Evolutionary conservation across 1,140 invertebrate genomes (phyloP).

Genomic region (Cotesia chilonis): DNA sequence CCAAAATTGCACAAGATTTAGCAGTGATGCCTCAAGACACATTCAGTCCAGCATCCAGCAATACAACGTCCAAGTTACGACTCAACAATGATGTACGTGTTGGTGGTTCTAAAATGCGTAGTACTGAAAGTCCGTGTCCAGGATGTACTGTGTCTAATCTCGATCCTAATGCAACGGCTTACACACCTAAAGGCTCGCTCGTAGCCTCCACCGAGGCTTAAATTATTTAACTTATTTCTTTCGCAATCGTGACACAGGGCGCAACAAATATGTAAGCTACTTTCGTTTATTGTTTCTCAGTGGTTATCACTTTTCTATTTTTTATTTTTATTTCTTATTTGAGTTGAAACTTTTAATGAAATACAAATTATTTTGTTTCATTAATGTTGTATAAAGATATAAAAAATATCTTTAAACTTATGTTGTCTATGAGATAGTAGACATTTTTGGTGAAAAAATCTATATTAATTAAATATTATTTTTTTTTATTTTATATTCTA

Average conservation of each 20-base stretch:
- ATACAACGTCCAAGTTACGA: slow-evolving; percentile 71
- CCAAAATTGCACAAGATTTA: slow-evolving; percentile 89
- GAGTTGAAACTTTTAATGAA: background rate
- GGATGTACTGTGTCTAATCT: slow-evolving; percentile 74
- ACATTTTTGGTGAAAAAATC: background rate
- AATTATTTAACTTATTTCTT: slow-evolving; percentile 34
- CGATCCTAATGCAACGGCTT: slow-evolving; percentile 91
- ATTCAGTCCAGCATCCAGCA: slow-evolving; percentile 65
- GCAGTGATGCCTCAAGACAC: slow-evolving; percentile 87
- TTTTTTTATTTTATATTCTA: background rate
- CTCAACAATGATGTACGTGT: slow-evolving; percentile 63
- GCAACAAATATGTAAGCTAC: slow-evolving; percentile 23
- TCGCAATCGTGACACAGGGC: slow-evolving; percentile 10
- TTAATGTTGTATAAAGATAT: slow-evolving; percentile 8
- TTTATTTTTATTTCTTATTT: too few species aligned
- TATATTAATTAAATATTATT: background rate
- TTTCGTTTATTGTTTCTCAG: slow-evolving; percentile 10
- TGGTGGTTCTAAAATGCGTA: slow-evolving; percentile 58
- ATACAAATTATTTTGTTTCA: background rate
- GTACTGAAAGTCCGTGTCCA: slow-evolving; percentile 60
- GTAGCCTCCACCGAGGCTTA: slow-evolving; percentile 70
- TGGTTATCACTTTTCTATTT: background rate
- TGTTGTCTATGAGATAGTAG: background rate
- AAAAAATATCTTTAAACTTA: background rate
- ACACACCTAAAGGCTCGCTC: slow-evolving; percentile 81